Percentiles rank a stretch among this genome's conserved stretches.
These are phyloP conservation scores for Diprion similis DNA, from an alignment of 1,140 invertebrate genomes.

Conservation along the genomic window DNA sequence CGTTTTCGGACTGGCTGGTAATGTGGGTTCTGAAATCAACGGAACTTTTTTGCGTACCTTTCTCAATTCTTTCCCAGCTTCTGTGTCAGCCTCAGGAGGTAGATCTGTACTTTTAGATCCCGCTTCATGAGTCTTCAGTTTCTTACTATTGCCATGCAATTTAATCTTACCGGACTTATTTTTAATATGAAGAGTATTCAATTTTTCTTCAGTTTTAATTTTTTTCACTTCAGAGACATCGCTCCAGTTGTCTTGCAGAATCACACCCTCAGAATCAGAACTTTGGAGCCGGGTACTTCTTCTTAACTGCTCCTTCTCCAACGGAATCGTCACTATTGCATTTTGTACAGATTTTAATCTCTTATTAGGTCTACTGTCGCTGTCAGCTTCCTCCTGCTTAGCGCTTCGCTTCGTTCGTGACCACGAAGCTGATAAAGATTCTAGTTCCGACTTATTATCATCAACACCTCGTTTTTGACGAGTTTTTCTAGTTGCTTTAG, in stretches of 20 bases:
- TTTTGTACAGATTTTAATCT: conserved; percentile 1
- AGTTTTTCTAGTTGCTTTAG: not conserved
- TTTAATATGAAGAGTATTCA: no score
- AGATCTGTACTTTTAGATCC: not conserved
- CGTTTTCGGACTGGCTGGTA: not conserved
- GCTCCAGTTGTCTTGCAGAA: not conserved
- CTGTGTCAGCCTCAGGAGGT: not conserved
- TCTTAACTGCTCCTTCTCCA: conserved; percentile 2
- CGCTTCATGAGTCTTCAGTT: no score
- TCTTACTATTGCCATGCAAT: no score
- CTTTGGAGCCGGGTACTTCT: conserved; percentile 2
- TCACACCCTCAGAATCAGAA: not conserved
- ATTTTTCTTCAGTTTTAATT: no score
- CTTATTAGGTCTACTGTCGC: conserved; percentile 11
- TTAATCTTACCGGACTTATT: no score
- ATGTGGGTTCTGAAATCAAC: not conserved
- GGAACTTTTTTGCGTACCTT: conserved; percentile 3
- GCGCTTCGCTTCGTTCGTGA: not conserved
- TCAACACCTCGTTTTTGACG: not conserved
- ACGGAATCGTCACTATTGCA: conserved; percentile 24
- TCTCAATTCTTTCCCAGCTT: not conserved
- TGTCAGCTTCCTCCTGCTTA: conserved; percentile 10
- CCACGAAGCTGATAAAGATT: not conserved
- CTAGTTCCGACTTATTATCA: not conserved
- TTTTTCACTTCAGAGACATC: no score